Percentiles rank a stretch among this genome's conserved stretches.
phyloP scores from a whole-genome alignment of 2,797 vertebrate species.

The Alcedo quadribrachys region DNA sequence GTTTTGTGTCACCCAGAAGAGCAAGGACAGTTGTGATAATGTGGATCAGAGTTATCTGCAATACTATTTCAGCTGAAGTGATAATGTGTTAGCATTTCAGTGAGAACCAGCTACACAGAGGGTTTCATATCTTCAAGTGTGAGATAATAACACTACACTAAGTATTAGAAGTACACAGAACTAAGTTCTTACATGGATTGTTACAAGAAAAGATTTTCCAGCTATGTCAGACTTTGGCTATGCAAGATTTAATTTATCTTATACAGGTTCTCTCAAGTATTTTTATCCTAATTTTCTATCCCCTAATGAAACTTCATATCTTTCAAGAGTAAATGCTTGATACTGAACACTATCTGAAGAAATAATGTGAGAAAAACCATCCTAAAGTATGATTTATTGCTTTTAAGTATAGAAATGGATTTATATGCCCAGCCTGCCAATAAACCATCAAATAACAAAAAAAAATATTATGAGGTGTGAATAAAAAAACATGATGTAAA shows the following conservation, averaged over 20 bases:
- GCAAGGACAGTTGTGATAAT: neutral
- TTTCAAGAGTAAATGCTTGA: neutral
- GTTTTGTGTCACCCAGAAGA: neutral
- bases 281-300: neutral
- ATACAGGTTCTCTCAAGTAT: neutral
- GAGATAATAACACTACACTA: neutral
- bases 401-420: neutral
- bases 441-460: neutral
- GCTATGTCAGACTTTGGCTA: neutral
- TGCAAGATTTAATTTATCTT: neutral
- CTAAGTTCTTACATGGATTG: neutral
- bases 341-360: neutral
- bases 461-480: neutral
- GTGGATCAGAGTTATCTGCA: neutral
- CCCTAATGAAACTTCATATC: neutral
- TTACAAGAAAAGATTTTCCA: neutral
- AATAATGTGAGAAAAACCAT: neutral
- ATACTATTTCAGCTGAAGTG: neutral
- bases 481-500: neutral
- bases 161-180: neutral
- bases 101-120: neutral
- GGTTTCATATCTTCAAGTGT: neutral
- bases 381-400: neutral
- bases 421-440: neutral
- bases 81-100: neutral